phyloP scores from a whole-genome alignment of 2,797 vertebrate species.

The Chaetodon trifasciatus region DNA sequence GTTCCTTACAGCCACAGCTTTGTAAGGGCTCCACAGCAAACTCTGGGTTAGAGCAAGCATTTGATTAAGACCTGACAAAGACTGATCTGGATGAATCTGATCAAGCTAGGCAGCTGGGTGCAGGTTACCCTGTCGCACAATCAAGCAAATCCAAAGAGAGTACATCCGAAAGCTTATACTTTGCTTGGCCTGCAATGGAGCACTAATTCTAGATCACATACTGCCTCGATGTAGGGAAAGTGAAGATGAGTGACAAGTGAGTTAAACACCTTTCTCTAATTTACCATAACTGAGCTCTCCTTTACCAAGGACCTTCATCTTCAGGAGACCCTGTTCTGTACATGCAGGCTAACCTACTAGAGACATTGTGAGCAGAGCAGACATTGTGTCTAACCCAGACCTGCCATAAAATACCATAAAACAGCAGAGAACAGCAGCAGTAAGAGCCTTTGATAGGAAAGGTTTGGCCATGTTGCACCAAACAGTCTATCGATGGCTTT shows the following conservation, averaged over 20 bases:
- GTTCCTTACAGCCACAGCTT: conserved; percentile 50
- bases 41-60: conserved; percentile 69
- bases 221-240: neutral
- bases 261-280: neutral
- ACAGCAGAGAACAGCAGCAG: conserved; percentile 55
- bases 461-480: conserved; percentile 67
- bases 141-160: conserved; percentile 18
- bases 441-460: conserved; percentile 58
- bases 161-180: conserved; percentile 37
- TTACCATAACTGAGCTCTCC: neutral
- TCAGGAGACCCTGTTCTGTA: neutral
- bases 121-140: conserved; percentile 1
- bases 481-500: conserved; percentile 67
- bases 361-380: conserved; percentile 11
- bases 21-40: conserved; percentile 55
- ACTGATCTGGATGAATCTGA: conserved; percentile 24
- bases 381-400: conserved; percentile 69
- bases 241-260: neutral
- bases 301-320: neutral
- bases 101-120: conserved; percentile 14
- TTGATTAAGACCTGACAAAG: conserved; percentile 21
- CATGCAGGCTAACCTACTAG: no score
- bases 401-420: conserved; percentile 41
- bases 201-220: neutral
- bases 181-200: conserved; percentile 14